phyloP scores from a whole-genome alignment of 2,113 vertebrate species.

The Xiphias gladius region DNA sequence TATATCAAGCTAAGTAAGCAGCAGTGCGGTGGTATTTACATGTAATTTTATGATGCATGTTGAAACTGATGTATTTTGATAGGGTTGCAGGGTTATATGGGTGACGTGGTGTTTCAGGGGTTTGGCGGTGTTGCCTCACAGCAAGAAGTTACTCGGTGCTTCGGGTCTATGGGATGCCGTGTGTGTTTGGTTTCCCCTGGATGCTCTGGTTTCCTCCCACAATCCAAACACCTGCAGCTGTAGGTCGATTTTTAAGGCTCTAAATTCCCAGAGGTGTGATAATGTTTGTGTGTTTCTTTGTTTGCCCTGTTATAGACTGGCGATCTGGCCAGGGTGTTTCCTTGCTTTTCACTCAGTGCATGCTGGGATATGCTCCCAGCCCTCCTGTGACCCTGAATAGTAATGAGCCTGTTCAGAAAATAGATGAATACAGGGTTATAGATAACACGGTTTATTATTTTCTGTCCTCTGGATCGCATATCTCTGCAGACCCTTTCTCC shows the following conservation, averaged over 20 bases:
- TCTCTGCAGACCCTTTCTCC: constrained; percentile 23
- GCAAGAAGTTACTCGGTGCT: constrained; percentile 5
- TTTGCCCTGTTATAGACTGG: constrained; percentile 36
- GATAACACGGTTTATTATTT: neutral
- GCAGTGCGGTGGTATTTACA: constrained; percentile 64
- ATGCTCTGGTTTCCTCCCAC: constrained; percentile 40
- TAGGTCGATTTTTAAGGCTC: constrained; percentile 45
- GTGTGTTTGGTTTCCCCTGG: constrained; percentile 25
- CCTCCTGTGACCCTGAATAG: constrained; percentile 51
- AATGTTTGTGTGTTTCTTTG: constrained; percentile 52
- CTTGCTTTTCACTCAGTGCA: constrained; percentile 45
- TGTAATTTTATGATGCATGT: constrained; percentile 56
- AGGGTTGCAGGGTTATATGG: constrained; percentile 36
- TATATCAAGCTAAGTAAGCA: constrained; percentile 74
- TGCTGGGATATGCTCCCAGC: constrained; percentile 46
- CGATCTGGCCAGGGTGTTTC: constrained; percentile 39
- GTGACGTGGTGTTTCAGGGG: neutral
- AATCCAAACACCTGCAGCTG: constrained; percentile 28
- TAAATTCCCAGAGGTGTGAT: constrained; percentile 54
- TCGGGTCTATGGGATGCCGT: constrained; percentile 5
- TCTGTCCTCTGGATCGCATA: constrained; percentile 11
- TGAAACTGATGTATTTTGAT: constrained; percentile 51
- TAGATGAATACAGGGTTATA: constrained; percentile 5
- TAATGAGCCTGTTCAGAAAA: constrained; percentile 27
- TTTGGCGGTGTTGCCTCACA: constrained; percentile 8